Base-by-base conservation (phyloP, 92 coral and sea anemone genomes). In the Zoanthus sociatus region DNA sequence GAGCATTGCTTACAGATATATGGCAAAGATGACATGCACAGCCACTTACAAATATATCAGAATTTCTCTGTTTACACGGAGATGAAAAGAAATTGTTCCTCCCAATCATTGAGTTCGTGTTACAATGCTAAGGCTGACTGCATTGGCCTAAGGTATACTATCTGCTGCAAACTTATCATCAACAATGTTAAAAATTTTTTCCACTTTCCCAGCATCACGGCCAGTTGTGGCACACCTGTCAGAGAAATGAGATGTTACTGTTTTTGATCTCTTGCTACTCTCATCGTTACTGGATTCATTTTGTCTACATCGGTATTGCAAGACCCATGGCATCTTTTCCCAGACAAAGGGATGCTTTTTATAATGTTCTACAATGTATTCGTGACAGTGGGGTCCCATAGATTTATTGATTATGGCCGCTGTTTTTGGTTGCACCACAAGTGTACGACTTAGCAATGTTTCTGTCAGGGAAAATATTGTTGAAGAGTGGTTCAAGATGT, bases 221-320 rank as follows among this genome's bases (percentile, higher is more conserved):
- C 90, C 93, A 73, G 48, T 86, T 11, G 90, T 87, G 61, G 87
- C 81, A 87, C 93, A 90, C 90, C 87, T 87, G 55, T 87, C 68
- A 83, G 71, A 86, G 67, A 78, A 86, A 9, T 78, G 90, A 3
- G 67, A n/a, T 15, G 90, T 86, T n/a, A 86, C 88, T 20, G 60
- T 58, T 83, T 87, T 91, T 33, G 91, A 75, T 55, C 67, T 54
- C 50, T 81, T 53, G 6, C 72, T 83, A 63, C 46, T 76, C 71
- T 76, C 17, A 86, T 70, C 16, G 86, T 79, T 37, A 66, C 76
- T 47, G 92, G 89, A 71, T 89, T 89, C 89, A 89, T 89, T 54
- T 89, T 89, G 21, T 63, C 32, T 6, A 76, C 72, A n/a, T 60
- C 2, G 67, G 67, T 60, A 16, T 60, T 16, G 13, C 67, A 7